These are phyloP conservation scores for Brachyrhaphis roseni DNA, from an alignment of 2,797 vertebrate genomes.

Conservation along the genomic window DNA sequence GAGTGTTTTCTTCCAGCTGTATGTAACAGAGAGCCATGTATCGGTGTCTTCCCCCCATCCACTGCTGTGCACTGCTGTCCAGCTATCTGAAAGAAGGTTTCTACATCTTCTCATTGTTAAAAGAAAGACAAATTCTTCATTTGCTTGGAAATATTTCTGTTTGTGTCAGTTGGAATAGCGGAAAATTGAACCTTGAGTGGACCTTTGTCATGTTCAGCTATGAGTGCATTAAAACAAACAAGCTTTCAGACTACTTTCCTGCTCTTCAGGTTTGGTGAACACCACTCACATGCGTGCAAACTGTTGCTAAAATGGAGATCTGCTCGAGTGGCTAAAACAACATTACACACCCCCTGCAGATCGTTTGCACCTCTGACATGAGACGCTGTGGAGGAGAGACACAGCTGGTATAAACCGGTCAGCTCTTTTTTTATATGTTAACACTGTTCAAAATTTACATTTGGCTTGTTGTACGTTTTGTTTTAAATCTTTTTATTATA, in stretches of 20 bases:
- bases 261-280: neutral
- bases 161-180: neutral
- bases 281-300: neutral
- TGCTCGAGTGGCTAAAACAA: neutral
- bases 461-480: neutral
- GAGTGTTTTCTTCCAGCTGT: neutral
- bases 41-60: neutral
- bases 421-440: neutral
- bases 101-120: neutral
- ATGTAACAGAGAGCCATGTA: neutral
- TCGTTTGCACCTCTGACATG: neutral
- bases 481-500: neutral
- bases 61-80: neutral
- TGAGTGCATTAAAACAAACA: neutral
- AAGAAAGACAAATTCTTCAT: neutral
- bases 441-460: neutral
- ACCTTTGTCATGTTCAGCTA: neutral
- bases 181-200: neutral
- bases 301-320: neutral
- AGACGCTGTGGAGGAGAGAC: neutral
- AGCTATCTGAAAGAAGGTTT: neutral
- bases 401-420: neutral
- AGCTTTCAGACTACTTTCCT: neutral
- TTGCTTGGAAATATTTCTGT: neutral
- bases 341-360: neutral